Conservation (phyloP, 2,888 invertebrate genomes). For the Andrena fulva region DNA sequence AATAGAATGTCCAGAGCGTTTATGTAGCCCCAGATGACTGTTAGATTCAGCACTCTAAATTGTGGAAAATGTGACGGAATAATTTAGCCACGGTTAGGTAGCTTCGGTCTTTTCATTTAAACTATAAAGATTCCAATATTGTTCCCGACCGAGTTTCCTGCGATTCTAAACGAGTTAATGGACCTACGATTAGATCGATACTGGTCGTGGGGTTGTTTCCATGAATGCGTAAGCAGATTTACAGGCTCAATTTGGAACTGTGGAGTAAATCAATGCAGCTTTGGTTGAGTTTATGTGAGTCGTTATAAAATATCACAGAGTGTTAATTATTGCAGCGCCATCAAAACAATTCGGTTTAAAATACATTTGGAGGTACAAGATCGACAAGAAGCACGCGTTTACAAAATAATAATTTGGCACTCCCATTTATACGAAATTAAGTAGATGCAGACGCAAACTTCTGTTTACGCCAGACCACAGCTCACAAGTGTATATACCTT, state of each 20-base stretch:
- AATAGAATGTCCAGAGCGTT: no score
- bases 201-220: not conserved
- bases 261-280: not conserved
- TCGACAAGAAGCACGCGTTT: not conserved
- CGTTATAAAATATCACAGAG: not conserved
- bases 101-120: no score
- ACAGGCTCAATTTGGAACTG: not conserved
- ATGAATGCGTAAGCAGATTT: not conserved
- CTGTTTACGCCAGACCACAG: no score
- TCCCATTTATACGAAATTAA: not conserved
- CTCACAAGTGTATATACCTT: not conserved
- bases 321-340: not conserved
- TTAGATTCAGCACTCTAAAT: no score
- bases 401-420: no score
- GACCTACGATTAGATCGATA: constrained; percentile 22
- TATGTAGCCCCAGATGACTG: no score
- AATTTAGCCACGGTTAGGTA: no score
- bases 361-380: not conserved
- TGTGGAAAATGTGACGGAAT: no score
- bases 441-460: no score
- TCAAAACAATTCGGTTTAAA: not conserved
- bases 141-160: no score
- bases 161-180: not conserved
- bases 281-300: not conserved
- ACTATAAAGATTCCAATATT: no score